Evolutionary conservation across 2,888 invertebrate species (phyloP).

Genomic region (Rhagophthalmus giganteus): DNA sequence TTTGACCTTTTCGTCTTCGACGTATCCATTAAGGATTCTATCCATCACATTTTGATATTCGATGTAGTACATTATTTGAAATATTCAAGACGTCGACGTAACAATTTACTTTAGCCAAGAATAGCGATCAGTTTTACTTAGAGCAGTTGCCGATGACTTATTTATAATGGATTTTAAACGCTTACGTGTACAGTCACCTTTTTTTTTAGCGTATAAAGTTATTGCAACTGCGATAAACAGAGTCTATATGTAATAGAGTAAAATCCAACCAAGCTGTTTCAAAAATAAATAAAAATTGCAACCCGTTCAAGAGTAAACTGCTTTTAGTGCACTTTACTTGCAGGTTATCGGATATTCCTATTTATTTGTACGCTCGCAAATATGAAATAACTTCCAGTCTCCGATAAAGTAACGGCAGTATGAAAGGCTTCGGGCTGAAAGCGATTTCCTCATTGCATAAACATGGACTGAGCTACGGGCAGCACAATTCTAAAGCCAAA

Average conservation of each 20-base stretch:
- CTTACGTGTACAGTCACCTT: conserved; percentile 10
- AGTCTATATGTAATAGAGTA: no score
- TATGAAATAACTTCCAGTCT: conserved; percentile 3
- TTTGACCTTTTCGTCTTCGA: no score
- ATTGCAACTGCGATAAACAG: conserved; percentile 1
- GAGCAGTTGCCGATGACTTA: neutral
- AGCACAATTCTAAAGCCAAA: conserved; percentile 32
- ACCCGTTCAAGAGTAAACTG: neutral
- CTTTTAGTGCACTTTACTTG: no score
- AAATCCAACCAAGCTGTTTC: conserved; percentile 30
- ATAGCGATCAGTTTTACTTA: neutral
- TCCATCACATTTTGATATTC: no score
- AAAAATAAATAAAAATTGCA: conserved; percentile 4
- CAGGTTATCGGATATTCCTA: conserved; percentile 5
- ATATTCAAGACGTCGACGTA: no score
- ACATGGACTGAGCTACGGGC: conserved; percentile 29
- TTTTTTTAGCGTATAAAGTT: neutral
- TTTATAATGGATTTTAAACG: neutral
- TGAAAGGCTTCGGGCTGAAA: conserved; percentile 5
- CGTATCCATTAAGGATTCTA: no score
- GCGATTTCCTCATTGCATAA: conserved; percentile 31
- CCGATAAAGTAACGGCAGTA: neutral
- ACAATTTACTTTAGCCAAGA: no score
- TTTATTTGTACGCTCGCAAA: no score
- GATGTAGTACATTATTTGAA: no score